Conservation (phyloP, 1,140 invertebrate genomes). For the Drosophila quadrilineata region DNA sequence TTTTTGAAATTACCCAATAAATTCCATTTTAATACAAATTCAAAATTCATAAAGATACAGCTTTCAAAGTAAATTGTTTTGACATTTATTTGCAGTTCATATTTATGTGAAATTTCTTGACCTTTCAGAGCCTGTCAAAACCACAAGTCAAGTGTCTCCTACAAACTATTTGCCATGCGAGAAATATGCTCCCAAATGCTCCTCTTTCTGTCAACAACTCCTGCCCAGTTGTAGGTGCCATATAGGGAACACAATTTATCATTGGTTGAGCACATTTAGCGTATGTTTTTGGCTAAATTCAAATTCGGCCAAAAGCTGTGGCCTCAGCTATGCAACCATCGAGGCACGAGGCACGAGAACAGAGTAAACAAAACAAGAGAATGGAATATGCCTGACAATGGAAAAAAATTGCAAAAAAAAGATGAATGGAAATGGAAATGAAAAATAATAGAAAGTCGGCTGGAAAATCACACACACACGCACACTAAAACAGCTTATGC, state of each 20-base stretch:
- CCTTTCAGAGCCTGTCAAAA: too few relatives aligned
- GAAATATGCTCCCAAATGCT: conserved; percentile 43
- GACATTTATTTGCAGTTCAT: too few relatives aligned
- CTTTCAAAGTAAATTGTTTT: too few relatives aligned
- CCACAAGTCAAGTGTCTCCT: not conserved
- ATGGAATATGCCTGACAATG: too few relatives aligned
- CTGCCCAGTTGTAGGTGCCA: conserved; percentile 13
- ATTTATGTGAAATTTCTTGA: too few relatives aligned
- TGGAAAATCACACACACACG: conserved; percentile 31
- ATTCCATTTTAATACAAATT: too few relatives aligned
- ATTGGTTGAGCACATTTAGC: conserved; percentile 58
- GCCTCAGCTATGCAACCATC: conserved; percentile 39
- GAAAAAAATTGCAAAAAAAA: not conserved
- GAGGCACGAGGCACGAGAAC: conserved; percentile 14
- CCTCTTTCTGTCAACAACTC: too few relatives aligned
- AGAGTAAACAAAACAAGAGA: not conserved
- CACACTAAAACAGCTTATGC: conserved; percentile 23
- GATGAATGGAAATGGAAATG: too few relatives aligned
- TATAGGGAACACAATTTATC: conserved; percentile 63
- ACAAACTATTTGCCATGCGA: conserved; percentile 32
- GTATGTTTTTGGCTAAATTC: conserved; percentile 64
- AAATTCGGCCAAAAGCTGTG: conserved; percentile 40
- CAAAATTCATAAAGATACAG: too few relatives aligned
- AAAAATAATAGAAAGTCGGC: conserved; percentile 21
- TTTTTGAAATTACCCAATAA: too few relatives aligned